Percentiles rank a stretch among this genome's conserved stretches.
These are phyloP conservation scores for Lordiphosa stackelbergi DNA, from an alignment of 1,140 invertebrate genomes.

Conservation along the genomic window DNA sequence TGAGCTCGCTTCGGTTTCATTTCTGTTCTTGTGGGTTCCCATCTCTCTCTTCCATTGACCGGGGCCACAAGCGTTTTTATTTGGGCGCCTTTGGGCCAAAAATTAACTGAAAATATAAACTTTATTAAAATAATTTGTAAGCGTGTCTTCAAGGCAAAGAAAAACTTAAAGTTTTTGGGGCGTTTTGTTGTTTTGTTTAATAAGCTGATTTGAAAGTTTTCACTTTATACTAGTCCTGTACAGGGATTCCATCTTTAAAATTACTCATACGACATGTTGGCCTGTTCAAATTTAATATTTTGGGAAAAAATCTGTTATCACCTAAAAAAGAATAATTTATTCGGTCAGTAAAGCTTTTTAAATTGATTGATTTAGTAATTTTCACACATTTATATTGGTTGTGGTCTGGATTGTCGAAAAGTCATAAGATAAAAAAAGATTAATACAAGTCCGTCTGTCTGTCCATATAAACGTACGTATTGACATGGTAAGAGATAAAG, in stretches of 20 bases:
- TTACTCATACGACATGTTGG: slow-evolving; percentile 5
- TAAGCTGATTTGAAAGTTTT: slow-evolving; percentile 1
- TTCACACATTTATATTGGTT: too few relatives aligned
- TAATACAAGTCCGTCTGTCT: too few relatives aligned
- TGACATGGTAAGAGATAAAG: too few relatives aligned
- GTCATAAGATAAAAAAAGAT: too few relatives aligned
- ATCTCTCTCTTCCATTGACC: slow-evolving; percentile 21
- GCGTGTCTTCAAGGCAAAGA: slow-evolving; percentile 5
- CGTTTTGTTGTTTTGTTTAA: neutral
- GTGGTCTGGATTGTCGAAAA: too few relatives aligned
- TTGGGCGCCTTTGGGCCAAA: slow-evolving; percentile 37
- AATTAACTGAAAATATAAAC: slow-evolving; percentile 23
- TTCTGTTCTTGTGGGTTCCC: slow-evolving; percentile 24
- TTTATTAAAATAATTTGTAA: slow-evolving; percentile 7
- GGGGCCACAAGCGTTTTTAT: slow-evolving; percentile 30
- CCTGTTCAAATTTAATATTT: neutral
- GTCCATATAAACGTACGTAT: too few relatives aligned
- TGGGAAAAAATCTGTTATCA: too few relatives aligned
- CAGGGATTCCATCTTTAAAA: too few relatives aligned
- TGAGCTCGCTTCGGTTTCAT: slow-evolving; percentile 9
- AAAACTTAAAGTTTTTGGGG: neutral
- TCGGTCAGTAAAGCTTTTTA: too few relatives aligned
- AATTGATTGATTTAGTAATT: too few relatives aligned
- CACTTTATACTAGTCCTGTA: neutral
- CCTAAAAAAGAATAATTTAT: too few relatives aligned